Percentiles rank a stretch among this genome's conserved stretches.
These are phyloP conservation scores for Pseudolaguvia tuberculata DNA, from an alignment of 2,113 vertebrate genomes.

Conservation along the genomic window DNA sequence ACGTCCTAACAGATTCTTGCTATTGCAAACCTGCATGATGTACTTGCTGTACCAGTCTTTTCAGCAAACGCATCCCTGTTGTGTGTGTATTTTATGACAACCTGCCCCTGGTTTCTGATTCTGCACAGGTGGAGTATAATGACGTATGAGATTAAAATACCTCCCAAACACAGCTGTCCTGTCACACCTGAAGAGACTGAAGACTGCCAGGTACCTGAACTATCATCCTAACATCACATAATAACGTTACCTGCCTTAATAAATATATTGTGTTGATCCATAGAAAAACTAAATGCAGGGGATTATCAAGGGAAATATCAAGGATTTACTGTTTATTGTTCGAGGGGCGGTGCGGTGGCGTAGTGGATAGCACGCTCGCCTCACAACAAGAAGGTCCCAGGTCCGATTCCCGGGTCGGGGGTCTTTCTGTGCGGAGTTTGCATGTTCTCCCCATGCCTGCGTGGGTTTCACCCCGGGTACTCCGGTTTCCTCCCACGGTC, in stretches of 20 bases:
- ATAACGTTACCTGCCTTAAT: not conserved
- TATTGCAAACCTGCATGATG: constrained; percentile 12
- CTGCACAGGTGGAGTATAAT: constrained; percentile 92
- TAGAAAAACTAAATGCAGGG: not conserved
- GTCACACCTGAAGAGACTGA: constrained; percentile 79
- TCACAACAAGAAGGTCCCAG: too few species aligned
- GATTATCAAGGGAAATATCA: not conserved
- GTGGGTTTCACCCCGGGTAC: too few species aligned
- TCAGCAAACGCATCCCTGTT: not conserved
- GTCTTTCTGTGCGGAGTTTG: too few species aligned
- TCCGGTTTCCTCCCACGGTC: too few species aligned
- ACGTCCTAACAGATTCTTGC: not conserved
- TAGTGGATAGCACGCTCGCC: too few species aligned
- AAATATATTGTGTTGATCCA: not conserved
- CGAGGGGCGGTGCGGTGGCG: too few species aligned
- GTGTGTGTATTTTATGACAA: constrained; percentile 1
- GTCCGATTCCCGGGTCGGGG: too few species aligned
- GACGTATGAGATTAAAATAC: constrained; percentile 96
- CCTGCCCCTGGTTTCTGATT: constrained; percentile 20
- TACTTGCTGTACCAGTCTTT: not conserved
- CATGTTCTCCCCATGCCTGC: too few species aligned
- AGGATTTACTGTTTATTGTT: not conserved
- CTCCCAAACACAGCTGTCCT: constrained; percentile 82
- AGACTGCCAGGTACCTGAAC: constrained; percentile 78
- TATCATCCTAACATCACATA: constrained; percentile 10